Percentiles rank a stretch among this genome's conserved stretches.
Evolutionary conservation across 1,140 invertebrate genomes (phyloP).

Genomic region (Drosophila orena): DNA sequence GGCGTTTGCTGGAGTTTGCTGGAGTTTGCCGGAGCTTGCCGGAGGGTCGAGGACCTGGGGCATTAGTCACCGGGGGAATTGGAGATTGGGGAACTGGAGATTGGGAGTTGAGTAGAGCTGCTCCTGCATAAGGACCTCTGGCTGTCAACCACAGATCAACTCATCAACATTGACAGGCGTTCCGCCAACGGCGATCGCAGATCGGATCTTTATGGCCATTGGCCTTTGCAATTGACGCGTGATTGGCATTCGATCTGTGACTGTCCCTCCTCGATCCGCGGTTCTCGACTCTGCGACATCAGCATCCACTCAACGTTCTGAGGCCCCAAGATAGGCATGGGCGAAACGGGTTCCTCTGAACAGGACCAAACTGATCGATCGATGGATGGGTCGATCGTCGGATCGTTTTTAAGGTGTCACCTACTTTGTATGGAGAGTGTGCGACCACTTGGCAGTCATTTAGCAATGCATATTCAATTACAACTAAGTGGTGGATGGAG

Average conservation of each 20-base stretch:
- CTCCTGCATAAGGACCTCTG: conserved; percentile 67
- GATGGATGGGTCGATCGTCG: conserved; percentile 23
- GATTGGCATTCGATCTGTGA: conserved; percentile 72
- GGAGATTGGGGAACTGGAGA: neutral
- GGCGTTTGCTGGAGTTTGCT: conserved; percentile 56
- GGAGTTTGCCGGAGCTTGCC: conserved; percentile 65
- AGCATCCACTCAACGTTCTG: conserved; percentile 28
- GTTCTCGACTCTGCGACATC: conserved; percentile 3
- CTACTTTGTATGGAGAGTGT: conserved; percentile 68
- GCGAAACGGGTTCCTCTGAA: conserved; percentile 53
- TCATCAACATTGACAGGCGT: conserved; percentile 75
- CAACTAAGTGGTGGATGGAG: conserved; percentile 9
- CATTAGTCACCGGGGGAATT: conserved; percentile 58
- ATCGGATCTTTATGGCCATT: conserved; percentile 67
- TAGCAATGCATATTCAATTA: conserved; percentile 63
- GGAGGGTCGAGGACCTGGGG: conserved; percentile 15
- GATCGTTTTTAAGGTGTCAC: conserved; percentile 62
- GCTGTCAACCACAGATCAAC: conserved; percentile 73
- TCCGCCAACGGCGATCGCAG: conserved; percentile 40
- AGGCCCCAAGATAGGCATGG: conserved; percentile 63
- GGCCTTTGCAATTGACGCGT: conserved; percentile 73
- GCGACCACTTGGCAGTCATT: conserved; percentile 55
- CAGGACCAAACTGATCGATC: conserved; percentile 15
- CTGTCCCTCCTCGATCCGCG: conserved; percentile 3
- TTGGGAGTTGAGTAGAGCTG: neutral